These are phyloP conservation scores for Thunnus maccoyii DNA, from an alignment of 2,113 vertebrate genomes.

Conservation along the genomic window DNA sequence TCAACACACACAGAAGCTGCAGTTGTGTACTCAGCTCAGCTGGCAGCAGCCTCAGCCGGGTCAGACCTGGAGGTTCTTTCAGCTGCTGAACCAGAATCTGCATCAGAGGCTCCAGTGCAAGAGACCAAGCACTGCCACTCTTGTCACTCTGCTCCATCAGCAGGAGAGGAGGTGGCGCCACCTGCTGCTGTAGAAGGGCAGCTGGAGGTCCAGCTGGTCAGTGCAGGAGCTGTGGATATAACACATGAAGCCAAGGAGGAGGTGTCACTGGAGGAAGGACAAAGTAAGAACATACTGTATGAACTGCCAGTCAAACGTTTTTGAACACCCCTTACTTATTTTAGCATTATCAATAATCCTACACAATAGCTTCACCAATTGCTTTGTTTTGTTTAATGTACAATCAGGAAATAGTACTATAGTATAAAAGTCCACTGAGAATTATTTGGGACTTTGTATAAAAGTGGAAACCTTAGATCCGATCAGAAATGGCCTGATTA, in stretches of 20 bases:
- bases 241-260: slow-evolving; percentile 29
- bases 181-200: slow-evolving; percentile 39
- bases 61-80: slow-evolving; percentile 37
- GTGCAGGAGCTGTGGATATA: slow-evolving; percentile 10
- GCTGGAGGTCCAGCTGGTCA: neutral
- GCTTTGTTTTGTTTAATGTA: neutral
- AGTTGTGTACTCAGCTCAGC: slow-evolving; percentile 1
- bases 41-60: slow-evolving; percentile 52
- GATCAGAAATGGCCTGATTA: neutral
- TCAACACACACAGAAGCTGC: neutral
- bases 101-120: neutral
- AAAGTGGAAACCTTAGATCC: neutral
- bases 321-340: neutral
- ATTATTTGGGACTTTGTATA: neutral
- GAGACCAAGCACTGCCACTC: slow-evolving; percentile 46
- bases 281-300: slow-evolving; percentile 58
- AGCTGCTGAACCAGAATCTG: slow-evolving; percentile 38
- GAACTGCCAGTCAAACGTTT: neutral
- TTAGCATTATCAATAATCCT: neutral
- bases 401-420: neutral
- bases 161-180: slow-evolving; percentile 35
- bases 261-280: slow-evolving; percentile 14
- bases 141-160: slow-evolving; percentile 51
- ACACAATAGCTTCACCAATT: neutral
- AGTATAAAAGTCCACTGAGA: neutral